A percentile compares a stretch with the other conserved stretches of the same genome.
Evolutionary conservation across 2,113 vertebrate species (phyloP).

Genomic region (Pithys albifrons): DNA sequence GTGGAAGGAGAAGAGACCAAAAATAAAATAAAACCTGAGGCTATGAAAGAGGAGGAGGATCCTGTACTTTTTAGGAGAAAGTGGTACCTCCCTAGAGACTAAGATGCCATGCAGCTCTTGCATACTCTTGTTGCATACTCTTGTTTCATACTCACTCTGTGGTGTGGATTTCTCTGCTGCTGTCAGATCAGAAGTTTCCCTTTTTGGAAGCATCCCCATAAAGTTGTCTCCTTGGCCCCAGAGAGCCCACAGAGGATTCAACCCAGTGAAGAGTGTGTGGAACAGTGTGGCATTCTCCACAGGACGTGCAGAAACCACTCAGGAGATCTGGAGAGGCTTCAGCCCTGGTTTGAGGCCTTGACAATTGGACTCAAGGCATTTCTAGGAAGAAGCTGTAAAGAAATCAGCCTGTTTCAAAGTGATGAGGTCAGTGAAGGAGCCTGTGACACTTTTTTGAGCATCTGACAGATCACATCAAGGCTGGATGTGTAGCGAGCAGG

Average conservation of each 20-base stretch:
- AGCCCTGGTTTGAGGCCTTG: background rate
- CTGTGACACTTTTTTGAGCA: background rate
- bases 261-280: background rate
- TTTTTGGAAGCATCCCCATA: background rate
- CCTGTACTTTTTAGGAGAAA: background rate
- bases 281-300: background rate
- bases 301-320: background rate
- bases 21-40: background rate
- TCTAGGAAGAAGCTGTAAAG: background rate
- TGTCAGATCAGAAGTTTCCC: background rate
- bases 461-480: background rate
- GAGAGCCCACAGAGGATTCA: background rate
- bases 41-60: background rate
- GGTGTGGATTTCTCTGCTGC: background rate
- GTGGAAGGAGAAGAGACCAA: background rate
- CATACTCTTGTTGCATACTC: background rate
- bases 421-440: background rate
- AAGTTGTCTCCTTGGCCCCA: background rate
- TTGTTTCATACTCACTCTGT: background rate
- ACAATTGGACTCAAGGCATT: background rate
- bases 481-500: background rate
- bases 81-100: background rate
- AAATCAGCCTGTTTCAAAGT: background rate
- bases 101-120: background rate
- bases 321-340: background rate